Evolutionary conservation across 2,888 invertebrate genomes (phyloP).

Genomic region (Leptinotarsa peninsularis): DNA sequence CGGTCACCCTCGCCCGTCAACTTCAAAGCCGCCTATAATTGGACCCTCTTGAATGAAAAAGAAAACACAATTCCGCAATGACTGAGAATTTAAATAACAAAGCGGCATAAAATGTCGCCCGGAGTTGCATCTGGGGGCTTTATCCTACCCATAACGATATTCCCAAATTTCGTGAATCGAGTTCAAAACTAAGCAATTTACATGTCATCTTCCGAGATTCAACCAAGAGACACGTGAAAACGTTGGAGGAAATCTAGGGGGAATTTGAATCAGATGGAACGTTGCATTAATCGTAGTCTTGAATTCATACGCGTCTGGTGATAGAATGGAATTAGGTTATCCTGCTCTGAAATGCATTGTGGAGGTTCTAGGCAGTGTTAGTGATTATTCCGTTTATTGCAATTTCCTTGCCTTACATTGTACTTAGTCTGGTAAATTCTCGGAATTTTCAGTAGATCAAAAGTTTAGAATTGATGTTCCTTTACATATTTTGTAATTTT

Average conservation of each 20-base stretch:
- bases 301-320: conserved; percentile 11
- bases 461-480: not conserved
- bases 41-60: conserved; percentile 45
- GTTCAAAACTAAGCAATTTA: conserved; percentile 61
- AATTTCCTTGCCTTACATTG: not conserved
- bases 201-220: conserved; percentile 56
- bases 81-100: conserved; percentile 60
- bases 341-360: not conserved
- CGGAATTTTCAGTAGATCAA: not conserved
- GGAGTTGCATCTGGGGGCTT: conserved; percentile 51
- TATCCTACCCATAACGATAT: conserved; percentile 53
- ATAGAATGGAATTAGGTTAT: conserved; percentile 9
- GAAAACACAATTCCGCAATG: conserved; percentile 47
- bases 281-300: conserved; percentile 12
- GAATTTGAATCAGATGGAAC: conserved; percentile 40
- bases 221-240: conserved; percentile 46
- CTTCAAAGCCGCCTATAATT: conserved; percentile 27
- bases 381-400: too few relatives aligned
- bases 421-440: not conserved
- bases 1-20: too few relatives aligned
- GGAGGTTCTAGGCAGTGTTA: not conserved
- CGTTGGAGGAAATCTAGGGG: conserved; percentile 43
- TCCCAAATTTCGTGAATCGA: conserved; percentile 58
- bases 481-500: not conserved
- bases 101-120: conserved; percentile 55